Evolutionary conservation across 1,140 invertebrate genomes (phyloP).

Genomic region (Drosophila trapezifrons): DNA sequence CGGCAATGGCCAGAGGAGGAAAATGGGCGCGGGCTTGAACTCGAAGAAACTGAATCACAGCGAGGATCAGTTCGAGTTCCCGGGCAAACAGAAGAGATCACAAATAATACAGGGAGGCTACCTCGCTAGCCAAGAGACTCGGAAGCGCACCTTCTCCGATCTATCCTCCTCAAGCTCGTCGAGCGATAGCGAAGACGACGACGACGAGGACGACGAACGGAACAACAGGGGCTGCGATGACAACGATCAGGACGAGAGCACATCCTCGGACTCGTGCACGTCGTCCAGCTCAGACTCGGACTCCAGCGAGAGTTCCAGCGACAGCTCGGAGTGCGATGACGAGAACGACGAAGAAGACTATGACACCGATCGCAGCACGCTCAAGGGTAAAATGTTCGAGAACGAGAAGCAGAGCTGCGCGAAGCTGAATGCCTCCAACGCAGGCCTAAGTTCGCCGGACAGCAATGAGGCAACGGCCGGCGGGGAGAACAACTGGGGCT

Average conservation of each 20-base stretch:
- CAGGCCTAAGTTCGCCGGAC: slow-evolving; percentile 36
- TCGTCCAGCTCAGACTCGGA: slow-evolving; percentile 84
- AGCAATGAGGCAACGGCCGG: slow-evolving; percentile 74
- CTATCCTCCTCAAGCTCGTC: slow-evolving; percentile 77
- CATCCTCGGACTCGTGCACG: slow-evolving; percentile 81
- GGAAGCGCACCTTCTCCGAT: slow-evolving; percentile 77
- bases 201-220: slow-evolving; percentile 73
- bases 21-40: slow-evolving; percentile 22
- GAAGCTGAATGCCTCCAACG: slow-evolving; percentile 32
- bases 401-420: slow-evolving; percentile 61
- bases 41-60: slow-evolving; percentile 34
- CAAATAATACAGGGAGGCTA: slow-evolving; percentile 50
- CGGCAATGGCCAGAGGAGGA: slow-evolving; percentile 51
- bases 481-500: slow-evolving; percentile 90
- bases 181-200: slow-evolving; percentile 81
- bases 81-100: slow-evolving; percentile 55
- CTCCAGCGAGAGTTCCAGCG: slow-evolving; percentile 77
- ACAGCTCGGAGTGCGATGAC: slow-evolving; percentile 80
- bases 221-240: slow-evolving; percentile 67
- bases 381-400: slow-evolving; percentile 73
- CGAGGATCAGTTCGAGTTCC: slow-evolving; percentile 50
- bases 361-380: slow-evolving; percentile 74
- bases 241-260: slow-evolving; percentile 76
- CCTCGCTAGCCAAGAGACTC: slow-evolving; percentile 51
- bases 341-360: slow-evolving; percentile 80